Evolutionary conservation across 2,797 vertebrate genomes (phyloP), one percentile per base, ranked within the genome.

Genomic region (Cynopterus sphinx): DNA sequence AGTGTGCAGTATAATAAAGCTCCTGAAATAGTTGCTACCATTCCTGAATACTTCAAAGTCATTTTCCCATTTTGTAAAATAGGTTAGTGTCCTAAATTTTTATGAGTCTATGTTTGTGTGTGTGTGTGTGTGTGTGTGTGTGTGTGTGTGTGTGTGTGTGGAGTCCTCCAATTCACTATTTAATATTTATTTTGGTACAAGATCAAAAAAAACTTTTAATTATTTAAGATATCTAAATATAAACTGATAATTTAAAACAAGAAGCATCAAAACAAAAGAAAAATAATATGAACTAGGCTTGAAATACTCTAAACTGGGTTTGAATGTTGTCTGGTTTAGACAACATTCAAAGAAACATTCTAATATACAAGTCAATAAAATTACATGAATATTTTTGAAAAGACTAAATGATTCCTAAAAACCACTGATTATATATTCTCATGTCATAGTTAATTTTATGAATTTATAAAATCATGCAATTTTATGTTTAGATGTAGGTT

Each of bases 401-500:
- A 87, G 68, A 2, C n/a, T 65, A 19, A 49, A 73, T 51, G 73
- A 46, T 9, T 90, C 15, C 33, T 53, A 85, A 86, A 89, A 43
- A 33, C 11, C 51, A 79, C 17, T 84, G 70, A 53, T 51, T 83
- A 59, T 41, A n/a, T 67, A 46, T 33, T 63, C 33, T 75, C 79
- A 49, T 1, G 16, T 73, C 31, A 86, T 16, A 87, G 22, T 61
- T 77, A 19, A 51, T 70, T 55, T 85, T 70, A 67, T 53, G 11
- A 61, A 43, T 51, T 51, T 8, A 39, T n/a, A 90, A 75, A 71
- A 82, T 43, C 36, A 86, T 89, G n/a, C 8, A 63, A 65, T 55
- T 87, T 88, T 89, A 94, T 73, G 87, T 93, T 88, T 53, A 77
- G 21, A 46, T 33, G 19, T 89, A 83, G n/a, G 21, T 93, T 91